Percentiles rank a stretch among this genome's conserved stretches.
Conservation (phyloP, 1,140 invertebrate species). For the Ceratina australensis region DNA sequence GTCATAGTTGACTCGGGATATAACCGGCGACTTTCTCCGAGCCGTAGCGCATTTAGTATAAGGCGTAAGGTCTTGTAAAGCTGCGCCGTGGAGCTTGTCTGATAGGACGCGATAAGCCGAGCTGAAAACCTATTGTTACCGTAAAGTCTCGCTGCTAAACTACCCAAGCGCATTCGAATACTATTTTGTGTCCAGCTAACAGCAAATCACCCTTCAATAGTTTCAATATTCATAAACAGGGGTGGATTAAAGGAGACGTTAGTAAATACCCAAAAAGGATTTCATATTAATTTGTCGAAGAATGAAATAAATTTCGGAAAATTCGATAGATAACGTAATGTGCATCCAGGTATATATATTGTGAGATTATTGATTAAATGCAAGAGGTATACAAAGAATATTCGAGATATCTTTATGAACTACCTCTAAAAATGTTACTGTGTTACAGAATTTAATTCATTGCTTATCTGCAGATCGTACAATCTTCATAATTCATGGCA, state of each 20-base stretch:
- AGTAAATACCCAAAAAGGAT: too few species aligned
- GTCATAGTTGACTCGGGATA: slow-evolving; percentile 58
- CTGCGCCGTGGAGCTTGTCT: slow-evolving; percentile 48
- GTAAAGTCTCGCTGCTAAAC: slow-evolving; percentile 41
- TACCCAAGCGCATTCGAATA: slow-evolving; percentile 59
- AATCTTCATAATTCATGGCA: too few species aligned
- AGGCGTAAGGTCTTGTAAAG: slow-evolving; percentile 38
- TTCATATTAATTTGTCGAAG: too few species aligned
- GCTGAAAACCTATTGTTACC: slow-evolving; percentile 62
- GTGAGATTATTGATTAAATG: too few species aligned
- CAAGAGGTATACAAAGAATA: too few species aligned
- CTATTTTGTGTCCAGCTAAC: slow-evolving; percentile 48
- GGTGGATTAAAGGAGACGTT: too few species aligned
- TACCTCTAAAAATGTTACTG: too few species aligned
- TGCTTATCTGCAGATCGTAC: too few species aligned
- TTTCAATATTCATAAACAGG: slow-evolving; percentile 43
- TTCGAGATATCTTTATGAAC: too few species aligned
- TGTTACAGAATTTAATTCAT: background rate
- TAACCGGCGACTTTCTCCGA: slow-evolving; percentile 59
- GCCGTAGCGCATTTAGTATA: slow-evolving; percentile 35
- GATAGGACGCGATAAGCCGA: slow-evolving; percentile 59
- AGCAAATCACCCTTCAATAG: slow-evolving; percentile 17
- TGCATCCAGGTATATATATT: too few species aligned
- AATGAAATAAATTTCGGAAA: too few species aligned
- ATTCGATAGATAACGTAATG: too few species aligned